These are phyloP conservation scores for Macropus fuliginosus DNA, from an alignment of 2,797 vertebrate species.

Conservation along the genomic window DNA sequence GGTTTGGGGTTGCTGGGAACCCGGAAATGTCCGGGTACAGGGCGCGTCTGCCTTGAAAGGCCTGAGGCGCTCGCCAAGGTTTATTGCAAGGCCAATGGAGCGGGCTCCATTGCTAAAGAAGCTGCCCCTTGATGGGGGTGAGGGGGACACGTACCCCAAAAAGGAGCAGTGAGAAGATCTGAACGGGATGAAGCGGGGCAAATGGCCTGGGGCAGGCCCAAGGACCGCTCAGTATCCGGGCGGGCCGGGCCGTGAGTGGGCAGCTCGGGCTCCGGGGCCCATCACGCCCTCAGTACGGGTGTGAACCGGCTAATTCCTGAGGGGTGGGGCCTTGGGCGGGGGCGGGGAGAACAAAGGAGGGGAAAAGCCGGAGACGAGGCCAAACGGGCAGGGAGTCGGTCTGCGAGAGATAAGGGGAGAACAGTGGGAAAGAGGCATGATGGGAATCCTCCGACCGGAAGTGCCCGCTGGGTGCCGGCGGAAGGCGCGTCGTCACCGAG, in stretches of 20 bases:
- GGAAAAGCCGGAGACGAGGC: background rate
- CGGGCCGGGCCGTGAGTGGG: no score
- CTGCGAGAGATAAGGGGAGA: background rate
- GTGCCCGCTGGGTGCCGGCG: background rate
- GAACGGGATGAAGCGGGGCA: no score
- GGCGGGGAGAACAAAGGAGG: background rate
- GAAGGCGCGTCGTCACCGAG: no score
- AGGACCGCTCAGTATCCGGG: no score
- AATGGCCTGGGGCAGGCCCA: no score
- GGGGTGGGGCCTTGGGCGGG: background rate
- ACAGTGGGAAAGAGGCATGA: background rate
- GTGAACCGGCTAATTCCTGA: background rate
- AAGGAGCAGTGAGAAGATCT: no score
- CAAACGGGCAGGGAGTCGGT: background rate
- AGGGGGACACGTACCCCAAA: no score
- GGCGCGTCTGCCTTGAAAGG: no score
- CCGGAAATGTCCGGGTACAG: background rate
- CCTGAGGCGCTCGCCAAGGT: background rate
- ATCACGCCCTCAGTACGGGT: no score
- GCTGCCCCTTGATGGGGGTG: background rate
- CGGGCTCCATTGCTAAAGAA: background rate
- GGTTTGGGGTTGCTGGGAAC: no score
- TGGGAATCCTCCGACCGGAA: background rate
- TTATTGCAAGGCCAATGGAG: background rate
- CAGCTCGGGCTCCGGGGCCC: no score